These are phyloP conservation scores for Upupa epops DNA, from an alignment of 2,113 vertebrate species.

Conservation along the genomic window DNA sequence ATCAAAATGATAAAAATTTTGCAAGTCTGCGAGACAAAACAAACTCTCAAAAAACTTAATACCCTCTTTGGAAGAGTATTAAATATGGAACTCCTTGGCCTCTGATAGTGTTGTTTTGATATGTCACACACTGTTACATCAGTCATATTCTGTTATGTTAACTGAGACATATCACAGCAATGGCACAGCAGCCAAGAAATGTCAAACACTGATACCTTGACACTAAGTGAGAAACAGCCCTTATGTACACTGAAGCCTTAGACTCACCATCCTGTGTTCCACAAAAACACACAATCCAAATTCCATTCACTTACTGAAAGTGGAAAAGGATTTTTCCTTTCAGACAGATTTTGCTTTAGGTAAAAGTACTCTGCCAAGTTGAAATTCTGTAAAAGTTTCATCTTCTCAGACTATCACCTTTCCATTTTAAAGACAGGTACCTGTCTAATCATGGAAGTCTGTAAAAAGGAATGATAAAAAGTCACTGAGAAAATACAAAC, in stretches of 20 bases:
- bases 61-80: neutral
- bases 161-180: conserved; percentile 39
- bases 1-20: neutral
- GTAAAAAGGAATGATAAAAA: neutral
- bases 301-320: neutral
- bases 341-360: neutral
- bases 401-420: neutral
- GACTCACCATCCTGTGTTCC: neutral
- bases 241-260: neutral
- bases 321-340: neutral
- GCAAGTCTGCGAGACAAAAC: neutral
- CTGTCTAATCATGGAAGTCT: neutral
- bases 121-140: conserved; percentile 48
- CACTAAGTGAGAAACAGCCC: neutral
- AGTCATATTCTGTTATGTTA: conserved; percentile 51
- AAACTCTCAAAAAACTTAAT: neutral
- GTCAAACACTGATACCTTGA: conserved; percentile 19
- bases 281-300: neutral
- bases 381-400: neutral
- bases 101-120: conserved; percentile 21
- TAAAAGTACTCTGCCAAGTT: neutral
- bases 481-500: neutral
- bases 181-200: conserved; percentile 27
- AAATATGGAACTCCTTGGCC: conserved; percentile 47
- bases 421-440: neutral